Base-by-base conservation (phyloP, 2,113 vertebrate genomes). In the Neofelis nebulosa region DNA sequence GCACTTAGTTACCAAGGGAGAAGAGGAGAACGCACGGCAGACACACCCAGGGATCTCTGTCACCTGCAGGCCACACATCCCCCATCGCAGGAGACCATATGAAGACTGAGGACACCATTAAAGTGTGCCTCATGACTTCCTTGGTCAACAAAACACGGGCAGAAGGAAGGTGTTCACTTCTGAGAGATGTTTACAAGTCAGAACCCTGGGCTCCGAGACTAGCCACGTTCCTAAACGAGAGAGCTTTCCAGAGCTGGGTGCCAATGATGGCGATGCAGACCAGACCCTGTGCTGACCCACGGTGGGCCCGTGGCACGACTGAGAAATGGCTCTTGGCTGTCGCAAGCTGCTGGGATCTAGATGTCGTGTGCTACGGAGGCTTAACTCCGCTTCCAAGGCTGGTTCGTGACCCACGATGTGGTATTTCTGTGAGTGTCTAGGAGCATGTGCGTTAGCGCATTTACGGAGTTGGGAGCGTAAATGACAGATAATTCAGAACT, bases 1-100 rank as follows among this genome's bases (percentile, higher is more conserved):
- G 16, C 25, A 11, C 45, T 21, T 10, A 11, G 2, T 68, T 29
- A 5, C 61, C 12, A 2, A 36, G 76, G 45, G 45, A 31, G 76
- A 29, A 0, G 7, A 13, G 1, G 45, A 80, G 45, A 8, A 23
- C 0, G 31, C 3, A 0, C 1, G 12, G 0, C 0, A 0, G 80
- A 23, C 31, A 5, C 10, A 9, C 18, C 52, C 10, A 1, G 52
- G 3, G 4, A 7, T 4, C 66, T 48, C 31, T 10, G 78, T 14
- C 1, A 1, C 63, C 16, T 4, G 11, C 0, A 4, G 38, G 52
- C 38, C 5, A 1, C 0, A 4, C 63, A 1, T 27, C 21, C 52
- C 12, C 25, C 5, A 0, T 4, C 10, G 0, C 23, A 27, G 66
- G 33, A 45, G 50, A 31, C 18, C 2, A 1, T 0, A 0, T 3